Percentiles rank a stretch among this genome's conserved stretches.
phyloP scores from a whole-genome alignment of 2,113 vertebrate species.

The Acinonyx jubatus region DNA sequence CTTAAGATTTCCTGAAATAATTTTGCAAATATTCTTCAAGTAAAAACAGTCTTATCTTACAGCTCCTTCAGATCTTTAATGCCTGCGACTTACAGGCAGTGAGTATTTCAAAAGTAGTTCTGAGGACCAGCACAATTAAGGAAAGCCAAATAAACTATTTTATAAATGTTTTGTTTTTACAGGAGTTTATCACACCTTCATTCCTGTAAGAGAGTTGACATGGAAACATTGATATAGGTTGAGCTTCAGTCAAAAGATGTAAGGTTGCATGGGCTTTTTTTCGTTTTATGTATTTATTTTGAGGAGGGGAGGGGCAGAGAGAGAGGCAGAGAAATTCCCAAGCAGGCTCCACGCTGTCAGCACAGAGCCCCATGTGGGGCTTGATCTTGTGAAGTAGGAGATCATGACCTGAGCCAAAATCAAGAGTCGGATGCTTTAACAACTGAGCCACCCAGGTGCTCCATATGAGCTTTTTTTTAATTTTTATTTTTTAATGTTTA shows the following conservation, averaged over 20 bases:
- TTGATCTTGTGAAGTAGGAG: no score
- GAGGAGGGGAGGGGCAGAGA: no score
- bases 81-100: neutral
- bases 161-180: neutral
- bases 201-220: neutral
- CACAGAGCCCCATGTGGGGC: no score
- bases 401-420: no score
- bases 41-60: neutral
- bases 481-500: no score
- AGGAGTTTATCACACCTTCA: neutral
- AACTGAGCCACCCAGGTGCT: no score
- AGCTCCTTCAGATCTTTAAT: neutral
- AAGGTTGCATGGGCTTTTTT: neutral
- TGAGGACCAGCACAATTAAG: neutral
- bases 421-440: no score
- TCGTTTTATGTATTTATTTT: no score
- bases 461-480: no score
- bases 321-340: no score
- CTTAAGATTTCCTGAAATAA: neutral
- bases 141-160: neutral
- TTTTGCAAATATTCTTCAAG: neutral
- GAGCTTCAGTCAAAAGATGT: neutral
- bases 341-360: no score
- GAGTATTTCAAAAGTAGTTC: neutral
- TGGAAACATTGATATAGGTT: neutral